Conservation (phyloP, 2,797 vertebrate genomes). For the Pagetopsis macropterus region DNA sequence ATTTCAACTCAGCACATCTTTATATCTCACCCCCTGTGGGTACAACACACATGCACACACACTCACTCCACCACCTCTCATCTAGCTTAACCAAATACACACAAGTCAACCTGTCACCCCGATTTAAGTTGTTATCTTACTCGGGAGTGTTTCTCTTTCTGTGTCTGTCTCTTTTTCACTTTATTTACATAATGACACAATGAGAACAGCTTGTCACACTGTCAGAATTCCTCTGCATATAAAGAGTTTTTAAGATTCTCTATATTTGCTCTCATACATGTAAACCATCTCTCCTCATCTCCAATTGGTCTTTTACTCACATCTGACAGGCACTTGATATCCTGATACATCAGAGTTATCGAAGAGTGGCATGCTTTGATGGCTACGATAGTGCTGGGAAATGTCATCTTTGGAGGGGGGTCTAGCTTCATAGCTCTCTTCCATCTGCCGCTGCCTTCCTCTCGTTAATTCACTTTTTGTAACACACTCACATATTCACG, state of each 20-base stretch:
- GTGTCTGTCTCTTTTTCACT: slow-evolving; percentile 12
- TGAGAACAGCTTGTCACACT: slow-evolving; percentile 20
- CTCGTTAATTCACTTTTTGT: background rate
- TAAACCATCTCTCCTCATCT: slow-evolving; percentile 33
- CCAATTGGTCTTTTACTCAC: slow-evolving; percentile 28
- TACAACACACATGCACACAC: slow-evolving; percentile 12
- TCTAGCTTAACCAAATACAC: slow-evolving; percentile 30
- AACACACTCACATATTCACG: slow-evolving; percentile 1
- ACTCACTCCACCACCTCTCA: slow-evolving; percentile 3
- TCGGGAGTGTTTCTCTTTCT: slow-evolving; percentile 12
- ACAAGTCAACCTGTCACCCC: slow-evolving; percentile 54
- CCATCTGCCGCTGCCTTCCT: slow-evolving; percentile 12
- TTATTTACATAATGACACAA: slow-evolving; percentile 36
- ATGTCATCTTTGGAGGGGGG: slow-evolving; percentile 38
- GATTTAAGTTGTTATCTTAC: slow-evolving; percentile 36
- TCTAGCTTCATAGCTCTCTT: slow-evolving; percentile 11
- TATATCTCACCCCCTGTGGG: slow-evolving; percentile 27
- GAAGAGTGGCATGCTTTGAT: slow-evolving; percentile 55
- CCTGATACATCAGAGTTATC: slow-evolving; percentile 51
- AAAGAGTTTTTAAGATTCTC: slow-evolving; percentile 20
- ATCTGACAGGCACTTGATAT: slow-evolving; percentile 55
- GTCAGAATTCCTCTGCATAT: slow-evolving; percentile 20
- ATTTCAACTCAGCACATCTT: slow-evolving; percentile 56
- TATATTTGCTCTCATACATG: slow-evolving; percentile 12
- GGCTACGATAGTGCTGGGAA: slow-evolving; percentile 43